phyloP scores from a whole-genome alignment of 2,113 vertebrate genomes.

The Podilymbus podiceps region DNA sequence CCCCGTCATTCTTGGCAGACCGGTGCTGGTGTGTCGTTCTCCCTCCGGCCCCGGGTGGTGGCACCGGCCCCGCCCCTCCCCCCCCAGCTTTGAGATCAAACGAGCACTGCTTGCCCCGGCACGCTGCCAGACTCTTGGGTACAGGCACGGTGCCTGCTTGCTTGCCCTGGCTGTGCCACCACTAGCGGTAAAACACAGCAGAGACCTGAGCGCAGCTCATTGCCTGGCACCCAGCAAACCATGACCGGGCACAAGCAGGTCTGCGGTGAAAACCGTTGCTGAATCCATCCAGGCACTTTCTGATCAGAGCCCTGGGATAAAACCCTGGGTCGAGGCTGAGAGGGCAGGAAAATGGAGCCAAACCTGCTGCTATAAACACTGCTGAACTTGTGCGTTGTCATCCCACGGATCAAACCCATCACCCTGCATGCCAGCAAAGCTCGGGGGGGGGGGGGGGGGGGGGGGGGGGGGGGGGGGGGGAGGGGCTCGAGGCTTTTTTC shows the following conservation, averaged over 20 bases:
- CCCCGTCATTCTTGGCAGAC: neutral
- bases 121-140: rapidly evolving
- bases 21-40: rapidly evolving
- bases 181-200: rapidly evolving
- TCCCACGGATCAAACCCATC: neutral
- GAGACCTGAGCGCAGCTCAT: neutral
- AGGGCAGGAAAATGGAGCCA: neutral
- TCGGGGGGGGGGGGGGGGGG: neutral
- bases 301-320: neutral
- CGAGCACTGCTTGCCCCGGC: rapidly evolving
- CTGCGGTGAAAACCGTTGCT: neutral
- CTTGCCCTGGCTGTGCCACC: rapidly evolving
- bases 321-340: neutral
- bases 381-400: neutral
- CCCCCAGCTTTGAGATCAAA: neutral
- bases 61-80: too few species aligned
- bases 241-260: neutral
- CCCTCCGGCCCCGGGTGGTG: neutral
- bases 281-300: neutral
- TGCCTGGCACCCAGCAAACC: neutral
- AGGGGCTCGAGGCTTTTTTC: too few species aligned
- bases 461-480: too few species aligned
- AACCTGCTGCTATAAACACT: neutral
- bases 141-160: rapidly evolving
- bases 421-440: neutral